Conservation (phyloP, 2,797 vertebrate genomes). For the Coluber constrictor region DNA sequence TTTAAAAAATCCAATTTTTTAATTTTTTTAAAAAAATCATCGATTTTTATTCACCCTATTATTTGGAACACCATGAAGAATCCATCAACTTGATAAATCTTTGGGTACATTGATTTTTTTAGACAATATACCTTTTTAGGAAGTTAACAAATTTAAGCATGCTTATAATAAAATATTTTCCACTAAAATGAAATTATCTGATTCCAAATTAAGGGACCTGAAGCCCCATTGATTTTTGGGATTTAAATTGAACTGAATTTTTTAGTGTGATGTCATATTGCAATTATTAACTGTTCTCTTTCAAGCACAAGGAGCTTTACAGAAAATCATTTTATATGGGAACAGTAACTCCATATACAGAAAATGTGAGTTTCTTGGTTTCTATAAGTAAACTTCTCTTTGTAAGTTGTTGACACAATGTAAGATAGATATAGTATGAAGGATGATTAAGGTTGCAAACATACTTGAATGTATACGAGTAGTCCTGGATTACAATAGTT, state of each 20-base stretch:
- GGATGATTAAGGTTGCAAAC: too few relatives aligned
- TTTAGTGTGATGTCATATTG: not conserved
- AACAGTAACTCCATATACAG: not conserved
- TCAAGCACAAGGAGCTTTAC: not conserved
- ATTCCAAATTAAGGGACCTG: not conserved
- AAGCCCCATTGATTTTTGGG: not conserved
- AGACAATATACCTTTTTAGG: not conserved
- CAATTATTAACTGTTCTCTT: too few relatives aligned
- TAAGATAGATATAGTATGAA: too few relatives aligned
- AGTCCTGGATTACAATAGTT: too few relatives aligned
- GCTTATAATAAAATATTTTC: not conserved
- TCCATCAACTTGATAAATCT: not conserved
- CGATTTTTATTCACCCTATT: too few relatives aligned
- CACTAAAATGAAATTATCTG: not conserved
- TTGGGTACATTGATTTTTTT: not conserved
- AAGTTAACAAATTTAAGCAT: not conserved
- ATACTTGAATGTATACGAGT: too few relatives aligned
- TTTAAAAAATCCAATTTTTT: too few relatives aligned
- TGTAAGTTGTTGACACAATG: too few relatives aligned
- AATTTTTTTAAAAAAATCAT: too few relatives aligned
- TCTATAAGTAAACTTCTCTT: not conserved
- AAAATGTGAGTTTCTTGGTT: not conserved
- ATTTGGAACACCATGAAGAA: not conserved
- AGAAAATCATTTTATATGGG: not conserved
- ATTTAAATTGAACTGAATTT: not conserved